phyloP scores from a whole-genome alignment of 1,140 invertebrate genomes.

The Micrasema longulum region DNA sequence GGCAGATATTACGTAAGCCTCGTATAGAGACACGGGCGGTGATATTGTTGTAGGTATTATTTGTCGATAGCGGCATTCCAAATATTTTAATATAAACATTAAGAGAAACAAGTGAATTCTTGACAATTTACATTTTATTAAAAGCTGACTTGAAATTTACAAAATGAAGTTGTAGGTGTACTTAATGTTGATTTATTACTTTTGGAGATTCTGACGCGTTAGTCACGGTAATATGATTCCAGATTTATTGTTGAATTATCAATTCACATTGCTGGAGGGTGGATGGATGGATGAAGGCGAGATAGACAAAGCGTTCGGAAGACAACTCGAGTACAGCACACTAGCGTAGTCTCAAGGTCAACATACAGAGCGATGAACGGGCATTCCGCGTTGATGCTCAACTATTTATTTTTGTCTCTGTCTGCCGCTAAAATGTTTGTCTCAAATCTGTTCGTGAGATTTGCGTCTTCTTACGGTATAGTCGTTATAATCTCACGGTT shows the following conservation, averaged over 20 bases:
- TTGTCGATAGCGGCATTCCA: too few relatives aligned
- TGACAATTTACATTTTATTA: too few relatives aligned
- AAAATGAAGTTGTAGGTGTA: too few relatives aligned
- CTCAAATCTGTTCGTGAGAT: too few relatives aligned
- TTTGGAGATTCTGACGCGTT: slow-evolving; percentile 12
- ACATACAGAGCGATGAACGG: slow-evolving; percentile 26
- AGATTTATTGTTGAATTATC: slow-evolving; percentile 8
- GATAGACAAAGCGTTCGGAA: slow-evolving; percentile 16
- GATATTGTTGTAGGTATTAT: too few relatives aligned
- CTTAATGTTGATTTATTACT: background rate
- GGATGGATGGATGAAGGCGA: background rate
- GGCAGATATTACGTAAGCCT: slow-evolving; percentile 28
- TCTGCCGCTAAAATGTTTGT: background rate
- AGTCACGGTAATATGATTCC: slow-evolving; percentile 16
- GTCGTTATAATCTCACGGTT: too few relatives aligned
- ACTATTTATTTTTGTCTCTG: slow-evolving; percentile 1
- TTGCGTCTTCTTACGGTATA: background rate
- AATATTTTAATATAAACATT: too few relatives aligned
- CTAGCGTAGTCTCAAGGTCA: slow-evolving; percentile 15
- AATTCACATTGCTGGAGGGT: slow-evolving; percentile 25
- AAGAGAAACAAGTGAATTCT: too few relatives aligned
- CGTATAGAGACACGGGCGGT: background rate
- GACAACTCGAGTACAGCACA: background rate
- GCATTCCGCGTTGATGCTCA: slow-evolving; percentile 3
- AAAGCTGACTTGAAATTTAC: too few relatives aligned